phyloP scores from a whole-genome alignment of 2,113 vertebrate genomes.

The Zosterops japonicus region DNA sequence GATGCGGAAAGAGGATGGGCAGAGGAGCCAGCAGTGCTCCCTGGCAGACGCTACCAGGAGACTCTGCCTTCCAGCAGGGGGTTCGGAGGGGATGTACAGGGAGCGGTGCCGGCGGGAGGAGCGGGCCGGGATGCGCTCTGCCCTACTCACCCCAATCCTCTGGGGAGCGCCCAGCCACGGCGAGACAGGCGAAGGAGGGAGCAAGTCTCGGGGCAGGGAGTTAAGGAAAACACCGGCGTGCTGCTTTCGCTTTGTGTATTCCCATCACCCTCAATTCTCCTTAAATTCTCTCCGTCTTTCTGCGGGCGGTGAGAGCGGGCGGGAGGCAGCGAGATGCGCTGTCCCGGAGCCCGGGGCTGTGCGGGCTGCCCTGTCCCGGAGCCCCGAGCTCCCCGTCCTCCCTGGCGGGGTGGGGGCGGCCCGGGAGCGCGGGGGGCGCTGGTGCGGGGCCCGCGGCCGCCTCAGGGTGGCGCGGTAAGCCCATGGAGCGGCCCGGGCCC shows the following conservation, averaged over 20 bases:
- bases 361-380: background rate
- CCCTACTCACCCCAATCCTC: background rate
- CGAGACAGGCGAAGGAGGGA: background rate
- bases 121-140: background rate
- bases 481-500: background rate
- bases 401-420: background rate
- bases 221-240: background rate
- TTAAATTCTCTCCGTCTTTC: background rate
- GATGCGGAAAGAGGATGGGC: background rate
- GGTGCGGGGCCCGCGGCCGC: background rate
- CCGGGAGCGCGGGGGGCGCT: background rate
- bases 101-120: background rate
- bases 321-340: background rate
- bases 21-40: background rate
- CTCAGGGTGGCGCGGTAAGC: constrained; percentile 76
- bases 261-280: background rate
- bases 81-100: background rate
- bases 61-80: background rate
- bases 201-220: background rate
- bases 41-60: background rate
- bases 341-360: background rate
- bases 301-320: background rate
- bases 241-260: background rate
- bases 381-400: background rate
- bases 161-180: background rate